Conservation (phyloP, 2,797 vertebrate genomes). For the Oreochromis mossambicus region DNA sequence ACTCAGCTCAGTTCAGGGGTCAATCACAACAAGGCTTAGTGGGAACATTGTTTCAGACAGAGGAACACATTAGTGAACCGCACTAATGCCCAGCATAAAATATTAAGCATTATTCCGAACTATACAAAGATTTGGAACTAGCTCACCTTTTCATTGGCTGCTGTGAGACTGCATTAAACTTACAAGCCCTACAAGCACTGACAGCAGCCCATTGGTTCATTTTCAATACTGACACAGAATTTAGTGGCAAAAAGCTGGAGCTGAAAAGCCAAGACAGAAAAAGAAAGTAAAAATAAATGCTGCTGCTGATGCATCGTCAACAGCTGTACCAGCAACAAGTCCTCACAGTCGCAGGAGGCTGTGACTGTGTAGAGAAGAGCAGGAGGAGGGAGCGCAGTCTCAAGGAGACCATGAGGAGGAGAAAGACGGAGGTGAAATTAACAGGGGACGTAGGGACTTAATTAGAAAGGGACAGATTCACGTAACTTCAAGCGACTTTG, state of each 20-base stretch:
- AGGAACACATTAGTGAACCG: neutral
- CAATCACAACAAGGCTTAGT: neutral
- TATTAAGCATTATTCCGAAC: neutral
- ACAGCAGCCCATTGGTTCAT: neutral
- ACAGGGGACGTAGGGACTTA: neutral
- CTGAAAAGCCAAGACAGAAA: neutral
- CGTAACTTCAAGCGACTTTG: neutral
- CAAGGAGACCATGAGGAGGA: neutral
- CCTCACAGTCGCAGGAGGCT: neutral
- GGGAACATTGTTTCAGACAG: neutral
- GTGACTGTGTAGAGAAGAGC: neutral
- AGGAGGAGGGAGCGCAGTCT: rapidly evolving
- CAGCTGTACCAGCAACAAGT: neutral
- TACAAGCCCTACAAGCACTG: neutral
- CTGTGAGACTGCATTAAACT: neutral
- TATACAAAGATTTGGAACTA: neutral
- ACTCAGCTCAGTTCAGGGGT: neutral
- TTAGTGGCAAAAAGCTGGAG: neutral
- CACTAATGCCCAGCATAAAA: neutral
- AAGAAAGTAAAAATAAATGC: neutral
- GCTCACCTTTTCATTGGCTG: neutral
- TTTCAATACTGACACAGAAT: neutral
- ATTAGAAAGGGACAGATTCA: neutral
- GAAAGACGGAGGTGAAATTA: neutral
- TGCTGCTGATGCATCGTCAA: neutral